Base-by-base conservation (phyloP, 2,797 vertebrate genomes). In the Neomorphus geoffroyi region DNA sequence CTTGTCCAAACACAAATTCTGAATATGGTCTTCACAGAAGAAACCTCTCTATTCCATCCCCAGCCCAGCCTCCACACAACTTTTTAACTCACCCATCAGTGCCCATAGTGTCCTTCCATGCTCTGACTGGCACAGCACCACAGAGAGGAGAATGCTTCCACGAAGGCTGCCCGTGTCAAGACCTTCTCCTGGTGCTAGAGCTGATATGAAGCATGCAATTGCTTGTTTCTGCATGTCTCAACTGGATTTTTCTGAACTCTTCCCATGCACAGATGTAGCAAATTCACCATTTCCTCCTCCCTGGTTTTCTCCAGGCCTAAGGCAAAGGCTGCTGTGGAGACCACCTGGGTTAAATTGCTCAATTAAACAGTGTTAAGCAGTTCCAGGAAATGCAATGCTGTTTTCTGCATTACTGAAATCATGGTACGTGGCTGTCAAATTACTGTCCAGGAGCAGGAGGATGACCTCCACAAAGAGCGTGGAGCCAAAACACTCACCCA, bases 341-440 rank as follows among this genome's bases (percentile, higher is more conserved):
- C 86, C 92, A 88, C 88, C 86, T 86, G 90, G 83, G 62, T 84
- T 96, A 90, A 94, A 95, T 95, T 90, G 48, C 33, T 24, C 91
- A 93, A 84, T 88, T 92, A 86, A 93, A 92, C 39, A 48, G 67
- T 8, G n/a, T 72, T 90, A 82, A 88, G 65, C 75, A 80, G 62
- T 30, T 66, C 69, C 57, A 83, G 85, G 70, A 84, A 86, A 78
- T 0, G 12, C 88, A 80, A 3, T 0, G 8, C 37, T 78, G 67
- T 32, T 80, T 80, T 77, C 79, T 67, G 64, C n/a, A 13, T 77
- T 83, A 54, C 64, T 58, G 53, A 56, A 85, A 72, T 16, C 41
- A 35, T 27, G 35, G 57, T 71, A 57, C 0, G 0, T 71, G 41
- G 64, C 87, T 91, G 79, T 88, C 67, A 83, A 65, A 53, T 87